A percentile compares a stretch with the other conserved stretches of the same genome.
Evolutionary conservation across 2,797 vertebrate genomes (phyloP).

Genomic region (Chaunax sp.): DNA sequence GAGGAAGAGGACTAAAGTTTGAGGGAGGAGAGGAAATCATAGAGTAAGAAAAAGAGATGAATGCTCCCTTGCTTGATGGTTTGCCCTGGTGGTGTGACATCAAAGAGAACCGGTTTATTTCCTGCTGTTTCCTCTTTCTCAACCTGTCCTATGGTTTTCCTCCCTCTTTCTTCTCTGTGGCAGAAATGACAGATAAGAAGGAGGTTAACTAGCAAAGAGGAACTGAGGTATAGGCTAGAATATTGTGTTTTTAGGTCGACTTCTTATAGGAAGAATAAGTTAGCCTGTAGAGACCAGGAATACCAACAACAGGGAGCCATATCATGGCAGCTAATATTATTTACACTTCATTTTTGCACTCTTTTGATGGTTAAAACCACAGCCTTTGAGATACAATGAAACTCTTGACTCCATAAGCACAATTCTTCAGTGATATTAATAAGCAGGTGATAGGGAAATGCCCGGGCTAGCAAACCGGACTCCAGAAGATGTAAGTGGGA

Average conservation of each 20-base stretch:
- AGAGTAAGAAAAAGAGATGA: conserved; percentile 48
- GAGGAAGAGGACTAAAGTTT: conserved; percentile 69
- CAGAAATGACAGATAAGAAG: conserved; percentile 38
- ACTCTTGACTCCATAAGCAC: conserved; percentile 30
- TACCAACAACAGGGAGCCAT: neutral
- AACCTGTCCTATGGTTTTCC: conserved; percentile 49
- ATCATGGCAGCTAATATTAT: conserved; percentile 16
- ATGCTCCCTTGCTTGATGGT: conserved; percentile 56
- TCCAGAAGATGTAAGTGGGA: conserved; percentile 71
- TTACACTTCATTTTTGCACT: conserved; percentile 14
- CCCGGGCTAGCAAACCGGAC: conserved; percentile 55
- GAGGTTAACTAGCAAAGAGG: conserved; percentile 45
- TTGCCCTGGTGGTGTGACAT: conserved; percentile 64
- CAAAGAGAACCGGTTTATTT: conserved; percentile 64
- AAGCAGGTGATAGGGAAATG: conserved; percentile 54
- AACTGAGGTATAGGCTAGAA: conserved; percentile 27
- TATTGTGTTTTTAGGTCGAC: conserved; percentile 11
- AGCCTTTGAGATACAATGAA: conserved; percentile 41
- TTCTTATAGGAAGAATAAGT: conserved; percentile 6
- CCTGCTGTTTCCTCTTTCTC: conserved; percentile 65
- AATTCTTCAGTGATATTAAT: conserved; percentile 55
- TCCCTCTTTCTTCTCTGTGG: conserved; percentile 55
- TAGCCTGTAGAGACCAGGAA: conserved; percentile 6
- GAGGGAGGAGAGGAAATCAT: conserved; percentile 69
- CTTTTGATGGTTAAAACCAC: conserved; percentile 36